Evolutionary conservation across 2,113 vertebrate genomes (phyloP), one percentile per base, ranked within the genome.

Genomic region (Dissostichus mawsoni): DNA sequence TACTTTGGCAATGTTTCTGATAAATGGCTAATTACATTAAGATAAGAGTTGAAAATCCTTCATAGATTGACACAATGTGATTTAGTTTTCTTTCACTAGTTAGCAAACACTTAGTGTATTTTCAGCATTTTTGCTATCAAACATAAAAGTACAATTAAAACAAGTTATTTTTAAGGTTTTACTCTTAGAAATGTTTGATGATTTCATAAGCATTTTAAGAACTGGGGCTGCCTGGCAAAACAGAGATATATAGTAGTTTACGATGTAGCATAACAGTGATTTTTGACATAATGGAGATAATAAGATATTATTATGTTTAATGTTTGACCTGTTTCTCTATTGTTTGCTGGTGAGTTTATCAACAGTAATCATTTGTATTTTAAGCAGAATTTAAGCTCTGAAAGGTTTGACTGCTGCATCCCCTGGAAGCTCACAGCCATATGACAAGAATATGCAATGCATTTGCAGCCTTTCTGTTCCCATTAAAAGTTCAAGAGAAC

Each of bases 241-340:
- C 29, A 36, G 58, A 18, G 12, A 57, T 25, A 23, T 14, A 57
- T 0, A 25, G 4, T 57, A 33, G 25, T 33, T 14, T 16, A 11
- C 20, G 20, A 20, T 20, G 20, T 8, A 59, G 25, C 13, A 58
- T 58, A 33, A 16, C 8, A 33, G 57, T 58, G 57, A 55, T 55
- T 4, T 55, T n/a, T n/a, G n/a, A 23, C 53, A 23, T 23, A 12
- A 23, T 56, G 10, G n/a, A 12, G n/a, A 56, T 41, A 41, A 41
- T 41, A 41, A 41, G 36, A 41, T 41, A 41, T 33, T 48, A 23
- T n/a, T 0, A 20, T 63, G n/a, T 76, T 55, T n/a, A 0, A 29
- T 67, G 23, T 76, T 59, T 79, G 9, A 55, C n/a, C 23, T 23
- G 65, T 51, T 62, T 68, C 33, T 17, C 50, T 48, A 11, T 10